Percentiles rank a stretch among this genome's conserved stretches.
These are phyloP conservation scores for Chaenogobius annularis DNA, from an alignment of 2,113 vertebrate species.

Conservation along the genomic window DNA sequence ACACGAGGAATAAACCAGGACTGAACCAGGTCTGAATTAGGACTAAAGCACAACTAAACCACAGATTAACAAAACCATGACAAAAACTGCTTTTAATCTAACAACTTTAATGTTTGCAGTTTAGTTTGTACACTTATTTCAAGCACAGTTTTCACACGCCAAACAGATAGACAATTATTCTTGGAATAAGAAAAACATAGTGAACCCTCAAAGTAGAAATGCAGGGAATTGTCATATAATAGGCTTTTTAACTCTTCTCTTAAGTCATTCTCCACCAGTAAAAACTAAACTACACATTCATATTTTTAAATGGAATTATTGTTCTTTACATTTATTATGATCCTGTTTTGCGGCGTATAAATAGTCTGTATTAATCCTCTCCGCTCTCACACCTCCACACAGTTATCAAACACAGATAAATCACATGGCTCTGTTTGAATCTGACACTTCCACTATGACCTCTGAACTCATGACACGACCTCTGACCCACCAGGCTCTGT, in stretches of 20 bases:
- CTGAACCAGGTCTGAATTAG: neutral
- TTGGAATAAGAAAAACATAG: no score
- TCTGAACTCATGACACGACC: neutral
- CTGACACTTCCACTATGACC: neutral
- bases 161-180: no score
- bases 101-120: neutral
- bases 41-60: neutral
- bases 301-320: neutral
- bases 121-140: no score
- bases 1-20: neutral
- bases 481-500: neutral
- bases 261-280: neutral
- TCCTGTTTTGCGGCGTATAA: neutral
- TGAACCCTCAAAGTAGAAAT: no score
- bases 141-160: no score
- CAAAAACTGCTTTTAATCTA: neutral
- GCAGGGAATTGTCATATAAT: no score
- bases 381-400: neutral
- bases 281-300: neutral
- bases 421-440: neutral
- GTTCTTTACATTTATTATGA: neutral
- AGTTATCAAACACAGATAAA: conserved; percentile 2
- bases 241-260: no score
- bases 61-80: neutral
- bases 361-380: neutral